These are phyloP conservation scores for Leucopsar rothschildi DNA, from an alignment of 2,113 vertebrate genomes.

Conservation along the genomic window DNA sequence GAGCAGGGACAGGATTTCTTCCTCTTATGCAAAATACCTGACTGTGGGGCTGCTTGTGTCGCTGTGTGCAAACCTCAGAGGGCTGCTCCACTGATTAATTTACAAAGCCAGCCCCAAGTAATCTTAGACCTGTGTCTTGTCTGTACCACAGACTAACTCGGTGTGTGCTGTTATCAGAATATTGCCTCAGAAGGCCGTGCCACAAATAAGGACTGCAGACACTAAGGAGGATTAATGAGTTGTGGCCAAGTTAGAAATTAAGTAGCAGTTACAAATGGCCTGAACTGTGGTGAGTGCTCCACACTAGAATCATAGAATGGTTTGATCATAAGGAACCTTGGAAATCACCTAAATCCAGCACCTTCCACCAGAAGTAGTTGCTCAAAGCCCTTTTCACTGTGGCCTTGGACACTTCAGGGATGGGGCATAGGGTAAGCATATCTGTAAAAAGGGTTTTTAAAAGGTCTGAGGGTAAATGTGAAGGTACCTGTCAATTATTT, in stretches of 20 bases:
- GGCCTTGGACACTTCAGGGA: not conserved
- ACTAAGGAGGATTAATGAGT: conserved; percentile 26
- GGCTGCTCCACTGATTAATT: not conserved
- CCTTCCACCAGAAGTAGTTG: not conserved
- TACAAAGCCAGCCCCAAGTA: not conserved
- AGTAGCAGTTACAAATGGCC: conserved; percentile 10
- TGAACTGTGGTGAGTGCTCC: not conserved
- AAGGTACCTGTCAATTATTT: not conserved
- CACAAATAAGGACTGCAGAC: not conserved
- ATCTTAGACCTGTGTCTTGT: not conserved
- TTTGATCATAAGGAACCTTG: not conserved
- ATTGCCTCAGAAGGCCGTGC: not conserved
- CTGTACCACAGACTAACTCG: not conserved
- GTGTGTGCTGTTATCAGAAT: not conserved
- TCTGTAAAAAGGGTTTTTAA: not conserved
- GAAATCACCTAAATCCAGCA: not conserved
- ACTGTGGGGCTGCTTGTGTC: not conserved
- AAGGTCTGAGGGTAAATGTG: not conserved
- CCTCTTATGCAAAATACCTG: not conserved
- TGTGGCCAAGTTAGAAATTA: conserved; percentile 32
- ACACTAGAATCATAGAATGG: not conserved
- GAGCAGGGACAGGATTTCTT: not conserved
- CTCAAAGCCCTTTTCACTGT: not conserved
- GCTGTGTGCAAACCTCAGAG: not conserved
- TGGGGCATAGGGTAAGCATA: not conserved